Evolutionary conservation across 2,888 invertebrate genomes (phyloP), one percentile per base, ranked within the genome.

Genomic region (Amphipyra tragopoginis): DNA sequence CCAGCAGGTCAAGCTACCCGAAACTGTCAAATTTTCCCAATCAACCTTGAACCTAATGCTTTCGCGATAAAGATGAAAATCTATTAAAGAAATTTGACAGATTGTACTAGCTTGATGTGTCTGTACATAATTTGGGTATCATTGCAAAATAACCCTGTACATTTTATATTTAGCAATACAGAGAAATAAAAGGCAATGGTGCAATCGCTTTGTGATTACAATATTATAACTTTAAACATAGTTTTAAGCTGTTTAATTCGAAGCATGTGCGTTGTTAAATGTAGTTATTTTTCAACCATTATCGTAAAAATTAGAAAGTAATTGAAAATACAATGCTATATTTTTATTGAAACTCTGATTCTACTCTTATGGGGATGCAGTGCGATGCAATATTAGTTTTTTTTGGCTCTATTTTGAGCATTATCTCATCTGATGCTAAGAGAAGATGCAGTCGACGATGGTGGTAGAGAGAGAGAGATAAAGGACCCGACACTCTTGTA

Each of bases 191-290:
- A 72, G 75, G 77, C 78, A 83, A 79, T 83, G 84, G 86, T 85
- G 84, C 85, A 84, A 82, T 85, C 82, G 86, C 88, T 88, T 86
- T 86, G 85, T 86, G 85, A 86, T 86, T 85, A 83, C 78, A 77
- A 80, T 80, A 71, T 82, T 76, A 78, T 81, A 83, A 76, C 65
- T 79, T 83, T 74, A 76, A 79, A 77, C 74, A 77, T 84, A 85
- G 80, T 72, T 73, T 65, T 84, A 84, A 84, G 83, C 77, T 70
- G 75, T 76, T 82, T 79, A 67, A 78, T 72, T 75, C 60, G 49
- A 36, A 48, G 63, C 61, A 62, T 59, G 70, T 49, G 64, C 61
- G 64, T 69, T 77, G 72, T 75, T 78, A 75, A 72, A 78, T 48
- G 68, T 72, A 72, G 73, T 76, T 75, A 69, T 75, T 72, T 81